Evolutionary conservation across 2,888 invertebrate genomes (phyloP), one percentile per base, ranked within the genome.

Genomic region (Protophormia terraenovae): DNA sequence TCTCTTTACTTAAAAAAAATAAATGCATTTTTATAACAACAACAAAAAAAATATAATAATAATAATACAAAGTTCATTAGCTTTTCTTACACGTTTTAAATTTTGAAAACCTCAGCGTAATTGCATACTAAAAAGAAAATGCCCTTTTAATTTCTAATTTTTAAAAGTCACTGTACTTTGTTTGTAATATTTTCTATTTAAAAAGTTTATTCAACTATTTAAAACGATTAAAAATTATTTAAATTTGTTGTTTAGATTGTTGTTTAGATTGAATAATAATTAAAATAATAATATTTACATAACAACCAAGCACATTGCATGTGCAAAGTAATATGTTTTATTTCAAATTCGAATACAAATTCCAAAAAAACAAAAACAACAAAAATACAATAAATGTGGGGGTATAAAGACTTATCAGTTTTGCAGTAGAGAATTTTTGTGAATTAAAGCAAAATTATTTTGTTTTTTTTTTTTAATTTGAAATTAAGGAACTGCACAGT

Each of bases 181-280:
- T 32, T 10, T 32, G 1, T 3, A 3, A 32, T 8, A 32, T 32
- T n/a, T n/a, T 14, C n/a, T 1, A n/a, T 41, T n/a, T 41, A 4
- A 47, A 35, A 58, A 58, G 55, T 58, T 58, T 58, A 58, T 58
- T 58, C 55, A 58, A 58, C 55, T 58, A 27, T 55, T 29, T 55
- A 7, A 6, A 10, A 4, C 50, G 2, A 10, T 45, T 45, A 45
- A 19, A 67, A 29, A 29, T n/a, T n/a, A n/a, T n/a, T n/a, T n/a
- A 50, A 19, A 16, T 67, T 32, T 6, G 50, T 45, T 41, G 24
- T 60, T 60, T 53, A 64, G n/a, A n/a, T n/a, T n/a, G n/a, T n/a
- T n/a, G n/a, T 55, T 72, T 66, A 64, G 45, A 79, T 79, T 79
- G 53, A 58, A 72, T 72, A 79, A 71, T 64, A 80, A 73, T 80